Percentiles rank a stretch among this genome's conserved stretches.
phyloP scores from a whole-genome alignment of 2,113 vertebrate species.

The Planiliza haematocheilus region DNA sequence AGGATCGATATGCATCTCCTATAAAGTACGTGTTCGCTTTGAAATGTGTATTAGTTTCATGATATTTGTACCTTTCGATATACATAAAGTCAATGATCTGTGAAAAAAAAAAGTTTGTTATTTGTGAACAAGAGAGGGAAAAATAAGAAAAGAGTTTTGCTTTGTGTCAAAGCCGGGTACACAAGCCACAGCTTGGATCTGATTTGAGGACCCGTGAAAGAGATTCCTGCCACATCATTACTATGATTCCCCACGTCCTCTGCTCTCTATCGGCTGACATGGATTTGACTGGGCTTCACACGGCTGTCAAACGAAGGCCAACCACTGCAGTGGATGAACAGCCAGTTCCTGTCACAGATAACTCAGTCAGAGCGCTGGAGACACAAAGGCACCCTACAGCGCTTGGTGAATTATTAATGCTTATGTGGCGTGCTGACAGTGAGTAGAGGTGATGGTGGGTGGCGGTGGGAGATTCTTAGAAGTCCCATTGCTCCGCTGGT shows the following conservation, averaged over 20 bases:
- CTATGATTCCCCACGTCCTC: slow-evolving; percentile 24
- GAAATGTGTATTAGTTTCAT: slow-evolving; percentile 29
- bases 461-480: slow-evolving; percentile 39
- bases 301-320: slow-evolving; percentile 50
- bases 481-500: slow-evolving; percentile 20
- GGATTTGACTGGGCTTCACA: slow-evolving; percentile 49
- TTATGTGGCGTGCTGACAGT: slow-evolving; percentile 55
- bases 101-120: neutral
- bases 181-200: slow-evolving; percentile 17
- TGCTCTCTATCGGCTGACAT: slow-evolving; percentile 46
- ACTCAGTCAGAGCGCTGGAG: slow-evolving; percentile 52
- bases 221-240: slow-evolving; percentile 23
- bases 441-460: slow-evolving; percentile 53
- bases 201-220: slow-evolving; percentile 33
- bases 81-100: slow-evolving; percentile 9
- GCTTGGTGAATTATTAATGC: slow-evolving; percentile 75
- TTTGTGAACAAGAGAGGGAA: slow-evolving; percentile 24
- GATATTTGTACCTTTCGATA: slow-evolving; percentile 17
- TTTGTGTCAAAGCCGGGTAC: neutral
- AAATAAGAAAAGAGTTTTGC: slow-evolving; percentile 16
- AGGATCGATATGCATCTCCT: slow-evolving; percentile 11
- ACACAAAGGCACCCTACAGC: slow-evolving; percentile 69
- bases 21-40: slow-evolving; percentile 21
- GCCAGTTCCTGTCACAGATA: slow-evolving; percentile 69
- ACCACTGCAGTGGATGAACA: slow-evolving; percentile 54